phyloP scores from a whole-genome alignment of 2,113 vertebrate genomes.

The Sinocyclocheilus anshuiensis region DNA sequence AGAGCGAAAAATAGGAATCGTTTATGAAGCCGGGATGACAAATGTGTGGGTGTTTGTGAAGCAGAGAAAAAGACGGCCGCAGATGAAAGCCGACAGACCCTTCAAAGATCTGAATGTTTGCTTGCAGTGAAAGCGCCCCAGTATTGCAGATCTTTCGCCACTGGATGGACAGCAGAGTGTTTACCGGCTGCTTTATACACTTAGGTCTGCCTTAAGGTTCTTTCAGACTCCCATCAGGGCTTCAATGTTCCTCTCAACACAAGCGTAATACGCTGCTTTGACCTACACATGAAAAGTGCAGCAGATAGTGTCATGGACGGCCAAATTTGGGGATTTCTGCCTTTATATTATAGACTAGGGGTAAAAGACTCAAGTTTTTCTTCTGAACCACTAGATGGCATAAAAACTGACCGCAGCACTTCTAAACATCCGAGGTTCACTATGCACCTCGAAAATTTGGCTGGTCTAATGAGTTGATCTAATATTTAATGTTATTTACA shows the following conservation, averaged over 20 bases:
- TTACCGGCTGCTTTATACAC: neutral
- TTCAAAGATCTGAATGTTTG: conserved; percentile 22
- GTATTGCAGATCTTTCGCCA: neutral
- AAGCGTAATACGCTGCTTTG: neutral
- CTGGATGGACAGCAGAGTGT: neutral
- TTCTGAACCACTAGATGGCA: neutral
- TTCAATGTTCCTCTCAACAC: neutral
- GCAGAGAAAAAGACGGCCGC: neutral
- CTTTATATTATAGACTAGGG: neutral
- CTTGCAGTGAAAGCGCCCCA: neutral
- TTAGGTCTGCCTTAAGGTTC: neutral
- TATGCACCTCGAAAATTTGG: neutral
- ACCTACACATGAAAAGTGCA: neutral
- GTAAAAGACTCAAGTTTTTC: neutral
- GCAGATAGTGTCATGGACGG: neutral
- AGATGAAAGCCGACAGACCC: conserved; percentile 1
- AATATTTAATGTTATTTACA: too few relatives aligned
- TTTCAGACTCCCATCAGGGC: neutral
- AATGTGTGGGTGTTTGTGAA: conserved; percentile 34
- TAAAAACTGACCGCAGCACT: neutral
- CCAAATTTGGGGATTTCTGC: neutral
- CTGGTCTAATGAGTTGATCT: too few relatives aligned
- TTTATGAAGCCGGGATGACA: conserved; percentile 11
- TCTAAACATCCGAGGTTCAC: neutral
- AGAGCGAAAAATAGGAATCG: neutral